Conservation (phyloP, 2,888 invertebrate species). For the Dexiosoma caninum region DNA sequence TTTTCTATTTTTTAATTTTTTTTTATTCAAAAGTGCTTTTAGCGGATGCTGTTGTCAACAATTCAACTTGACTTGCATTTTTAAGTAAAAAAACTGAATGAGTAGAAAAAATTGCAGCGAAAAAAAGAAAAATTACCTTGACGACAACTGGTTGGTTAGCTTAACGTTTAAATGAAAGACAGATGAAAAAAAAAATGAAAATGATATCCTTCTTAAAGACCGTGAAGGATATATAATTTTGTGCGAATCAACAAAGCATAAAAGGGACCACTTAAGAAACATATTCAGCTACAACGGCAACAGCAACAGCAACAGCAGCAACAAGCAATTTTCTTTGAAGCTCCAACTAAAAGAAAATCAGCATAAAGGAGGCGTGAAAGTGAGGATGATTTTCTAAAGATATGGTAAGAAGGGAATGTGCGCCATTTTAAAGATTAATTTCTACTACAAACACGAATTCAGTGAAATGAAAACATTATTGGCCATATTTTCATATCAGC, state of each 20-base stretch:
- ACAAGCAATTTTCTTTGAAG: slow-evolving; percentile 70
- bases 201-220: slow-evolving; percentile 61
- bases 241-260: slow-evolving; percentile 73
- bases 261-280: slow-evolving; percentile 74
- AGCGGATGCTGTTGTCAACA: slow-evolving; percentile 62
- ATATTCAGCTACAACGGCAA: slow-evolving; percentile 28
- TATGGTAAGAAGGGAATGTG: slow-evolving; percentile 23
- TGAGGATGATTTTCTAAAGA: slow-evolving; percentile 40
- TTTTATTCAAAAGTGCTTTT: too few relatives aligned
- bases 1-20: slow-evolving; percentile 37
- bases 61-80: slow-evolving; percentile 64
- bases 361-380: slow-evolving; percentile 53
- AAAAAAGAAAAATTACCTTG: slow-evolving; percentile 73
- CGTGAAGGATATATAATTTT: slow-evolving; percentile 58
- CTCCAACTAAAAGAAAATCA: slow-evolving; percentile 49
- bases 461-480: too few relatives aligned
- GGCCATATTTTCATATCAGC: too few relatives aligned
- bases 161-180: slow-evolving; percentile 37
- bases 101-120: slow-evolving; percentile 19
- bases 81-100: slow-evolving; percentile 40
- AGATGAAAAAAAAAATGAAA: slow-evolving; percentile 47
- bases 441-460: too few relatives aligned
- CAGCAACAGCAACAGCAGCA: slow-evolving; percentile 6
- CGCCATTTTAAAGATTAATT: not conserved
- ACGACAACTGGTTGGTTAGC: slow-evolving; percentile 67